Conservation (phyloP, 1,140 invertebrate genomes). For the Yoshiicerus persimilis region DNA sequence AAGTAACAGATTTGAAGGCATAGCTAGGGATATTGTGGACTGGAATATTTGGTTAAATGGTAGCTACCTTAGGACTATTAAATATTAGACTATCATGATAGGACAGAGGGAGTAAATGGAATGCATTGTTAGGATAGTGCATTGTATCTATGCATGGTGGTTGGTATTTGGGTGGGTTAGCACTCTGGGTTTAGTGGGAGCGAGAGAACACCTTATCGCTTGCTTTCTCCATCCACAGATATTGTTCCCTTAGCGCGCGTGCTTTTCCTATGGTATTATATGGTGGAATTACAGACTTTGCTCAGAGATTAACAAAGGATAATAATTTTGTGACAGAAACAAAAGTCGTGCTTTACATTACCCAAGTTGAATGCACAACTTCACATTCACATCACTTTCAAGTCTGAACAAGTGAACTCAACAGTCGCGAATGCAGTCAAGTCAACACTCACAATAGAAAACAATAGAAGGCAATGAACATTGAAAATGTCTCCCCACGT, state of each 20-base stretch:
- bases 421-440: background rate
- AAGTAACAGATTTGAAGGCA: background rate
- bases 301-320: conserved; percentile 14
- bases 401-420: background rate
- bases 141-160: background rate
- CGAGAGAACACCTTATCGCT: background rate
- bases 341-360: background rate
- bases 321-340: conserved; percentile 23
- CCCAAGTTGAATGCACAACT: background rate
- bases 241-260: background rate
- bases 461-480: background rate
- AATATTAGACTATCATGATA: background rate
- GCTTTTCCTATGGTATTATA: conserved; percentile 2
- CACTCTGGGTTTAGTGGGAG: background rate
- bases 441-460: background rate
- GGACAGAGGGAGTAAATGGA: background rate
- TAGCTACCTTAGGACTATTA: background rate
- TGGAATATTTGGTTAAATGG: background rate
- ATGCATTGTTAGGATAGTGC: background rate
- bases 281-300: conserved; percentile 12
- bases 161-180: background rate
- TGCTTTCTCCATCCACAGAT: background rate
- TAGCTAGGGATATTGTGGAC: background rate
- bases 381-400: background rate
- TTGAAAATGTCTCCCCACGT: background rate